A percentile compares a stretch with the other conserved stretches of the same genome.
These are phyloP conservation scores for Tetragnatha montana DNA, from an alignment of 2,888 invertebrate species.

Conservation along the genomic window DNA sequence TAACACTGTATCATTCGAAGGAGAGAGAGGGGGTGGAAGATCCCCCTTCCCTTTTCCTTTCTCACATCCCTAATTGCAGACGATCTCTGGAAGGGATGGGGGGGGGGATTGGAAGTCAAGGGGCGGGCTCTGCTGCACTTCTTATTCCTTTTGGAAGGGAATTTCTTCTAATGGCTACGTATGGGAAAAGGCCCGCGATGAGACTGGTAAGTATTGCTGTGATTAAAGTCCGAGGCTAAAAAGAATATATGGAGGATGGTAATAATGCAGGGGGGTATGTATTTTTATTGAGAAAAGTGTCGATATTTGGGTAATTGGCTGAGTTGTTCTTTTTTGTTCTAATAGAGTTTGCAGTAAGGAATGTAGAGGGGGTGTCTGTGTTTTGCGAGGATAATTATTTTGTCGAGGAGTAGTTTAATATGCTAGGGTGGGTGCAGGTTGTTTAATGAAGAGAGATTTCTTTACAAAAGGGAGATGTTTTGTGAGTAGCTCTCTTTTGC, in stretches of 20 bases:
- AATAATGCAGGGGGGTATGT: not conserved
- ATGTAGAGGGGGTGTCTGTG: no score
- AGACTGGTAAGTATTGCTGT: not conserved
- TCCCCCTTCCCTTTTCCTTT: not conserved
- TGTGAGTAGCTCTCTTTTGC: no score
- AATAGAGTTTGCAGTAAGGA: not conserved
- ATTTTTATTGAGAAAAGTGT: not conserved
- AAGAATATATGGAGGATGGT: not conserved
- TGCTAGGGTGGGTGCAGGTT: no score
- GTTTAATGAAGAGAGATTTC: no score
- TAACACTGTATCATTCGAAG: not conserved
- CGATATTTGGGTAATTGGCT: not conserved
- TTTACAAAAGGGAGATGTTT: no score
- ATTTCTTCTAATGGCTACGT: not conserved
- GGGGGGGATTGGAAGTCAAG: not conserved
- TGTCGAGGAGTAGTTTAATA: no score
- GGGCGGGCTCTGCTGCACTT: not conserved
- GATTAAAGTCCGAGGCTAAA: not conserved
- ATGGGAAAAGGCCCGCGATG: not conserved
- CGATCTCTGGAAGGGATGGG: not conserved
- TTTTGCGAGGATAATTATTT: no score
- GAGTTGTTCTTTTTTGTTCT: not conserved
- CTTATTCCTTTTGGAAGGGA: not conserved
- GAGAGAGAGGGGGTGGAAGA: not conserved
- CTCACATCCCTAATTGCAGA: slow-evolving; percentile 1